Percentiles rank a stretch among this genome's conserved stretches.
Conservation (phyloP, 2,888 invertebrate species). For the Apeira syringaria region DNA sequence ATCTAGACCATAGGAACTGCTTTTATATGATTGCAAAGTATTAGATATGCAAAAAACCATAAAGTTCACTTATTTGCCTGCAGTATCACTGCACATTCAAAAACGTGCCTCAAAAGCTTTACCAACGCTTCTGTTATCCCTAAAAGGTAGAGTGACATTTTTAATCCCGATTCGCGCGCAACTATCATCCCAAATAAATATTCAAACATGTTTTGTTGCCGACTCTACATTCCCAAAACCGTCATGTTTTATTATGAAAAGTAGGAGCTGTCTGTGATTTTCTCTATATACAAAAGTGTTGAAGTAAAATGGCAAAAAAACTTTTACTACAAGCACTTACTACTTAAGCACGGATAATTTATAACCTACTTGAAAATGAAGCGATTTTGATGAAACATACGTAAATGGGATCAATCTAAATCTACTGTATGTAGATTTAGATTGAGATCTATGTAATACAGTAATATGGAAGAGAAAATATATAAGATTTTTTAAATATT, state of each 20-base stretch:
- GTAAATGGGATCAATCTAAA: too few relatives aligned
- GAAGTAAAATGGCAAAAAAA: not conserved
- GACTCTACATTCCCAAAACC: conserved; percentile 6
- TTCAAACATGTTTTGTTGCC: conserved; percentile 12
- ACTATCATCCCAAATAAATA: conserved; percentile 17
- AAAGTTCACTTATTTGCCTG: not conserved
- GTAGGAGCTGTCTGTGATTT: not conserved
- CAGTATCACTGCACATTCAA: not conserved
- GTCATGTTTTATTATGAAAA: conserved; percentile 3
- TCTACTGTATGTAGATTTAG: too few relatives aligned
- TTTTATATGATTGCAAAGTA: too few relatives aligned
- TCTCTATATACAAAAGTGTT: not conserved
- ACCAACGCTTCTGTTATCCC: not conserved
- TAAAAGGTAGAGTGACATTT: conserved; percentile 12
- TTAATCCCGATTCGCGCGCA: conserved; percentile 7
- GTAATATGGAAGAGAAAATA: too few relatives aligned
- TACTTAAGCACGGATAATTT: too few relatives aligned
- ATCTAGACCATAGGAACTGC: too few relatives aligned
- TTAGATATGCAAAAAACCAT: too few relatives aligned
- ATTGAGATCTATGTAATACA: too few relatives aligned
- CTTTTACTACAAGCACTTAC: too few relatives aligned
- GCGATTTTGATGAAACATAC: too few relatives aligned
- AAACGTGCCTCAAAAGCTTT: not conserved
- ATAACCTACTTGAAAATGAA: too few relatives aligned
- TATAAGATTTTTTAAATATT: too few relatives aligned